phyloP scores from a whole-genome alignment of 2,113 vertebrate genomes.

The Psephotus haematonotus region DNA sequence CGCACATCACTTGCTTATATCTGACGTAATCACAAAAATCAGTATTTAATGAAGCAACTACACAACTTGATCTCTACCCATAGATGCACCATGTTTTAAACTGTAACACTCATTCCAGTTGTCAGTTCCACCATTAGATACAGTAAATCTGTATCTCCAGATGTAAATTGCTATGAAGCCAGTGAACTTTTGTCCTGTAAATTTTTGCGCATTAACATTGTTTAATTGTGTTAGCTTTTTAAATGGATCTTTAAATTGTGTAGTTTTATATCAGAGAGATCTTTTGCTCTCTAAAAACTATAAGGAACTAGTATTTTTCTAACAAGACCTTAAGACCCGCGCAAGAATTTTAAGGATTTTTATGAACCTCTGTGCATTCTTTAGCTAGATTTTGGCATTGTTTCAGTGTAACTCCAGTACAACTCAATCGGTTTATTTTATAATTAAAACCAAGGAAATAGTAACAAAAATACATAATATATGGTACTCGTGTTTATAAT shows the following conservation, averaged over 20 bases:
- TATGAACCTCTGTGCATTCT: conserved; percentile 71
- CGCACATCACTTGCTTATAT: not conserved
- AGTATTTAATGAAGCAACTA: not conserved
- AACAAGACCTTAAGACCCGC: conserved; percentile 59
- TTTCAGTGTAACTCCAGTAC: conserved; percentile 69
- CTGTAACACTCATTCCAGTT: not conserved
- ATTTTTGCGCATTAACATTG: not conserved
- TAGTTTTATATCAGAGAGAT: conserved; percentile 45
- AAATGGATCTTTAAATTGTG: not conserved
- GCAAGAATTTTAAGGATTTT: conserved; percentile 72
- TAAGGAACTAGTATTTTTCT: conserved; percentile 52
- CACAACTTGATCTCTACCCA: not conserved
- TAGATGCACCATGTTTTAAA: not conserved
- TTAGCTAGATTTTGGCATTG: conserved; percentile 70
- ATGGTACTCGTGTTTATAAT: conserved; percentile 74
- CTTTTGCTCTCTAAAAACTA: conserved; percentile 52
- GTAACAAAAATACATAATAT: conserved; percentile 77
- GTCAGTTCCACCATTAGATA: conserved; percentile 4
- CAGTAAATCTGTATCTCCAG: not conserved
- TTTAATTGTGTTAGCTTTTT: conserved; percentile 14
- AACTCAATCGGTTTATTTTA: conserved; percentile 73
- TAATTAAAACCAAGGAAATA: conserved; percentile 79
- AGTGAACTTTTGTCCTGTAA: not conserved
- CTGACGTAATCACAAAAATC: not conserved
- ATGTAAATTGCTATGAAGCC: conserved; percentile 12